Conservation (phyloP, 2,113 vertebrate genomes). For the Notiomystis cincta region DNA sequence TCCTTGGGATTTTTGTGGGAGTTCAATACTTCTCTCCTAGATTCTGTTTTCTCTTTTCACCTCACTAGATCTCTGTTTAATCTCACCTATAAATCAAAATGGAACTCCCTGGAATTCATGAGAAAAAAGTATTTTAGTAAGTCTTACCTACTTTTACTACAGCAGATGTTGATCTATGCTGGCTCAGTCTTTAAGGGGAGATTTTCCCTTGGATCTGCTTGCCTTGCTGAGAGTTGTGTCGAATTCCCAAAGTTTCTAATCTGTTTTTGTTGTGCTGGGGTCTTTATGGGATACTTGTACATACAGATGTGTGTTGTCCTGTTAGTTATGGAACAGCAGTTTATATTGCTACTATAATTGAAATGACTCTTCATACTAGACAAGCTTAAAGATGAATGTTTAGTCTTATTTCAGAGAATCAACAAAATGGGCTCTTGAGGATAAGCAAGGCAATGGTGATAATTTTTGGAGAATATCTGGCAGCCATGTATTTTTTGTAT, state of each 20-base stretch:
- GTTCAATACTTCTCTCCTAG: background rate
- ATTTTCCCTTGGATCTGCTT: background rate
- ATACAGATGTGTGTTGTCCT: background rate
- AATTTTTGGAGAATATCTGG: background rate
- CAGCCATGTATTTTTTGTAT: background rate
- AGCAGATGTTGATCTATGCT: background rate
- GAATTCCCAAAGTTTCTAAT: background rate
- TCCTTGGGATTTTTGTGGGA: background rate
- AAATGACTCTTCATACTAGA: background rate
- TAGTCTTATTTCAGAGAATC: background rate
- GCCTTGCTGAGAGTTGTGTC: background rate
- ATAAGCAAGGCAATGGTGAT: background rate
- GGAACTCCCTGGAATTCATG: background rate
- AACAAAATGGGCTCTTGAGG: background rate
- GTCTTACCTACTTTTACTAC: background rate
- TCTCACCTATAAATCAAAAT: slow-evolving; percentile 2
- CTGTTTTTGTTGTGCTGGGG: background rate
- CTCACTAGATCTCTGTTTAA: background rate
- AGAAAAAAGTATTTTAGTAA: background rate
- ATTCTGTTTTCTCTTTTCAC: background rate
- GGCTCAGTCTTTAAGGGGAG: background rate
- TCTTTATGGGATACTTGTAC: background rate
- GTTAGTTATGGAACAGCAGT: background rate
- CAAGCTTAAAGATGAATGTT: background rate
- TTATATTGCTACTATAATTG: background rate